These are phyloP conservation scores for Illadopsis cleaveri DNA, from an alignment of 2,113 vertebrate species.

Conservation along the genomic window DNA sequence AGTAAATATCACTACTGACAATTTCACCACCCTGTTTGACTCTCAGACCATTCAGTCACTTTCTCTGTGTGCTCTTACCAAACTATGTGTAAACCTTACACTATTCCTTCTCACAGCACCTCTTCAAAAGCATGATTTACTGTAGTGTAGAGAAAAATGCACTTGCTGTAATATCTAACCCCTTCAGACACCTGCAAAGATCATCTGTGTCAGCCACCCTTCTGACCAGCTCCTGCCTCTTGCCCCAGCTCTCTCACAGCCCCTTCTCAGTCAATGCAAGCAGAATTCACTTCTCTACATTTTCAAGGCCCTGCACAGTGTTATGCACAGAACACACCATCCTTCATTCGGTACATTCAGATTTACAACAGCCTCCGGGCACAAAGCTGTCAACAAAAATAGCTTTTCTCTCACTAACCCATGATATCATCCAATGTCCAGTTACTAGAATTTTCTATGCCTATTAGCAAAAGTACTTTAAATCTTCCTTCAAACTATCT, in stretches of 20 bases:
- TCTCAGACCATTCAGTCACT: not conserved
- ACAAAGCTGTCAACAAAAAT: constrained; percentile 5
- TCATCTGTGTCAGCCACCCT: not conserved
- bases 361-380: not conserved
- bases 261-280: not conserved
- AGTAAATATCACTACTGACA: not conserved
- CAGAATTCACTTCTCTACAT: not conserved
- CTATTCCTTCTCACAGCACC: not conserved
- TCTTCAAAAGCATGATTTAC: not conserved
- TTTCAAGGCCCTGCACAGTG: not conserved
- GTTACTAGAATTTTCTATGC: not conserved
- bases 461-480: constrained; percentile 19
- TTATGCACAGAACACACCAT: not conserved
- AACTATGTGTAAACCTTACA: not conserved
- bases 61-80: not conserved
- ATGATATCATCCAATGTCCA: not conserved
- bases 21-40: not conserved
- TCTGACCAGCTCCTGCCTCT: not conserved
- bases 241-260: not conserved
- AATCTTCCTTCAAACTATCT: not conserved
- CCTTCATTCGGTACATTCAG: not conserved
- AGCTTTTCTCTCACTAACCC: not conserved
- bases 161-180: not conserved
- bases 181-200: not conserved
- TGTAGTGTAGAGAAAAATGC: not conserved